A percentile compares a stretch with the other conserved stretches of the same genome.
Conservation (phyloP, 2,113 vertebrate species). For the Nesoenas mayeri region DNA sequence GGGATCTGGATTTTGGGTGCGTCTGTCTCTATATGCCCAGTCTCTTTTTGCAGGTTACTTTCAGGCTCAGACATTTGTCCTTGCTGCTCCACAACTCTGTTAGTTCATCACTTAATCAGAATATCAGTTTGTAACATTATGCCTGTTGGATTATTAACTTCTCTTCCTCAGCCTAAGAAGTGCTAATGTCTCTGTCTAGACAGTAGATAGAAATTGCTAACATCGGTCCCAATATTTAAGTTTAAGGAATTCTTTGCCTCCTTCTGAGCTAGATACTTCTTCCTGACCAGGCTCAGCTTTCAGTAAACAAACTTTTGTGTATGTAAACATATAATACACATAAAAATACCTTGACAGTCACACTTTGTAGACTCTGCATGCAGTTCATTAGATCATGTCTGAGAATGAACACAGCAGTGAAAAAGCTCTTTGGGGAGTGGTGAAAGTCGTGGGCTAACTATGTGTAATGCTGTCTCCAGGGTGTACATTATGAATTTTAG, state of each 20-base stretch:
- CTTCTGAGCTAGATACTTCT: neutral
- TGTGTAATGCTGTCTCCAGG: neutral
- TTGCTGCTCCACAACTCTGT: neutral
- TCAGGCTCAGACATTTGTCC: neutral
- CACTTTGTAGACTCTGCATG: neutral
- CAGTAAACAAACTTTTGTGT: neutral
- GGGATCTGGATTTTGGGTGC: neutral
- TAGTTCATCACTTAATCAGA: neutral
- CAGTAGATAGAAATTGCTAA: neutral
- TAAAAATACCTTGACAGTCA: neutral
- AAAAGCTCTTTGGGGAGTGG: neutral
- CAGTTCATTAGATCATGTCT: neutral
- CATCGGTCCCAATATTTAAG: fast-evolving
- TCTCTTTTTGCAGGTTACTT: neutral
- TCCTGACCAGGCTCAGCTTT: neutral
- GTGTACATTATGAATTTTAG: neutral
- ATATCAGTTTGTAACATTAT: neutral
- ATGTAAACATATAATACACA: neutral
- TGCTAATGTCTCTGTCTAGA: neutral
- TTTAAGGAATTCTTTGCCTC: neutral
- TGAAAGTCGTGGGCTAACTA: neutral
- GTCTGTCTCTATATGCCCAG: neutral
- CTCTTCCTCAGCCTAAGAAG: neutral
- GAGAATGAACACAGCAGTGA: neutral
- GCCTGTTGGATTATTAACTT: neutral